A percentile compares a stretch with the other conserved stretches of the same genome.
Evolutionary conservation across 2,888 invertebrate genomes (phyloP).

Genomic region (Rhorus exstirpatorius): DNA sequence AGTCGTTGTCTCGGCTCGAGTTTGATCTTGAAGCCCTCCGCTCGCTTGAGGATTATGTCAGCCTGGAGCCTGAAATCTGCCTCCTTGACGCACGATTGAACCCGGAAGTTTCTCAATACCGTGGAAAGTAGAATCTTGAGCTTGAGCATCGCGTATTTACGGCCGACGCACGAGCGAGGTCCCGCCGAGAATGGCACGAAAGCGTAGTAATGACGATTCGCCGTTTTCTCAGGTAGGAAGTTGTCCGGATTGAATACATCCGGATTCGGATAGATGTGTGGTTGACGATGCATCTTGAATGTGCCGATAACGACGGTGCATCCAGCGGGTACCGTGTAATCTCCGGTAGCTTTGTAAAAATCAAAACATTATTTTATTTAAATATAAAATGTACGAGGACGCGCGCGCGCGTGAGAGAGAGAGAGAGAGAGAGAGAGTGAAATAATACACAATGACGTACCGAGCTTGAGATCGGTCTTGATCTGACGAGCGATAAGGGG

Average conservation of each 20-base stretch:
- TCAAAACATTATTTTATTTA: no score
- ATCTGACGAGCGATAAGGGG: conserved; percentile 92
- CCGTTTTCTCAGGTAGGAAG: conserved; percentile 92
- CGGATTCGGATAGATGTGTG: conserved; percentile 90
- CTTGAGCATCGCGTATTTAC: conserved; percentile 93
- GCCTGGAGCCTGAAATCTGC: conserved; percentile 90
- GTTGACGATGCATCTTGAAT: conserved; percentile 90
- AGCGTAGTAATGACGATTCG: conserved; percentile 92
- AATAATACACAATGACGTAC: no score
- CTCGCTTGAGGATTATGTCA: conserved; percentile 92
- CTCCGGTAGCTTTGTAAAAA: conserved; percentile 87
- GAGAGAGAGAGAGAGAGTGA: no score
- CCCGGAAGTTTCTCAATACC: conserved; percentile 90
- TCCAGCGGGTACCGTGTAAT: conserved; percentile 90
- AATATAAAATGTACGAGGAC: no score
- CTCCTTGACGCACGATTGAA: conserved; percentile 89
- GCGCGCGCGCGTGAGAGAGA: no score
- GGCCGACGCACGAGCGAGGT: conserved; percentile 93
- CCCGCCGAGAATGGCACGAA: conserved; percentile 94
- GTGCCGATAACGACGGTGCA: conserved; percentile 90
- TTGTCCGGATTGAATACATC: conserved; percentile 92
- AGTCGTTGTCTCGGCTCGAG: conserved; percentile 80
- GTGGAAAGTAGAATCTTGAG: conserved; percentile 91
- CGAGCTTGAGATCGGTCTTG: conserved; percentile 90
- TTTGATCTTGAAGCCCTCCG: conserved; percentile 89